Conservation (phyloP, 2,888 invertebrate genomes). For the Tuta absoluta region DNA sequence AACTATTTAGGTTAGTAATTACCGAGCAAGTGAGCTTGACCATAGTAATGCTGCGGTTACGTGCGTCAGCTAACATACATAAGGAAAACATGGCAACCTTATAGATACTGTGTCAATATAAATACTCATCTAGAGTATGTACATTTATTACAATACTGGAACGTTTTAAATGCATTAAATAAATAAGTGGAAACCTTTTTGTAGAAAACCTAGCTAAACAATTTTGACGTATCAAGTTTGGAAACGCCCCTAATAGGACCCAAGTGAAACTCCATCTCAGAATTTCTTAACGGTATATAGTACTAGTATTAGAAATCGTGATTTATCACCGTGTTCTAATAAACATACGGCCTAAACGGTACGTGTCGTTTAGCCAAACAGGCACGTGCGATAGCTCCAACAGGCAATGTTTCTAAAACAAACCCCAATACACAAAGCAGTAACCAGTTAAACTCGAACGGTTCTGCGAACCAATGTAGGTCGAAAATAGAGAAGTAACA, state of each 20-base stretch:
- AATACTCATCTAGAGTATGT: constrained; percentile 15
- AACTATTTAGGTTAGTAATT: constrained; percentile 58
- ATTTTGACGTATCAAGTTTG: not conserved
- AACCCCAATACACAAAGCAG: constrained; percentile 58
- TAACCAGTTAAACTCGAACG: constrained; percentile 48
- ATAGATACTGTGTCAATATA: constrained; percentile 24
- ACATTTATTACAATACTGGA: not conserved
- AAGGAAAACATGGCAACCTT: constrained; percentile 20
- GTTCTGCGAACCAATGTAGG: constrained; percentile 50
- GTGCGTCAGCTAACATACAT: constrained; percentile 25
- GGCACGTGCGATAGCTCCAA: constrained; percentile 68
- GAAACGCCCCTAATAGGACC: not conserved
- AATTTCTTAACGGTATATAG: not conserved
- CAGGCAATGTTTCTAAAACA: constrained; percentile 72
- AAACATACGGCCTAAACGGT: constrained; percentile 41
- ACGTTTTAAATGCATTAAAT: not conserved
- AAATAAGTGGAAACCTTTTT: not conserved
- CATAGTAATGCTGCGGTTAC: constrained; percentile 11
- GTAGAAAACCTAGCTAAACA: not conserved
- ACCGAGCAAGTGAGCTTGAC: constrained; percentile 36
- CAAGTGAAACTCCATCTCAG: too few relatives aligned
- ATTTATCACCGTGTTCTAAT: constrained; percentile 47
- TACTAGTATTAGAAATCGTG: constrained; percentile 10
- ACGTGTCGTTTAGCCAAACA: constrained; percentile 67
- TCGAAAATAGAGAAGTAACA: constrained; percentile 41